Evolutionary conservation across 2,888 invertebrate genomes (phyloP), one percentile per base, ranked within the genome.

Genomic region (Zaprionus bogoriensis): DNA sequence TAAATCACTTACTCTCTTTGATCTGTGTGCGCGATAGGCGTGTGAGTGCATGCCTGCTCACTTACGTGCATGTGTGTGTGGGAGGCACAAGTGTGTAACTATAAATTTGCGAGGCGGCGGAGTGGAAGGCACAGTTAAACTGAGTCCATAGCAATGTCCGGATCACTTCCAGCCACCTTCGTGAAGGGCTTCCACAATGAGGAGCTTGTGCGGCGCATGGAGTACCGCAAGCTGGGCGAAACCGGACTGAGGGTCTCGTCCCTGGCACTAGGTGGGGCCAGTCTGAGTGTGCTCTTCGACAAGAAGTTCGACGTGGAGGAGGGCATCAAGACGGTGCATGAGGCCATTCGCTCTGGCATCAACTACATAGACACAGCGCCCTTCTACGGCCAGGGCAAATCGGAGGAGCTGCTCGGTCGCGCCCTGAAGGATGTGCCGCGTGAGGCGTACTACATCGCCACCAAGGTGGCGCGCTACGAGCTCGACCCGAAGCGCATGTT

Each of bases 361-460:
- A 98, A 98, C 91, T 97, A 96, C 80, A 93, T 98, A 61, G 98
- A 98, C 89, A 97, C 97, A 0, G 96, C 95, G 0, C 97, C 97
- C 0, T 98, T 95, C 94, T 98, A 98, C 88, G 98, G 98, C 0
- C 95, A 96, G 88, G 96, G 97, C 0, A 93, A 92, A 67, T 95
- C 98, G 0, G 98, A 98, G 91, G 92, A 92, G 66, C 92, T 95
- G n/a, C 91, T 98, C 20, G 98, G 98, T 69, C 94, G 96, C 92
- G 97, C 96, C 1, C 91, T 98, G 2, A 92, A 93, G 85, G 93
- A 92, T 52, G 92, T 98, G 47, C 98, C 98, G 0, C 92, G 98
- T 22, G 89, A 95, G 68, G 93, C 96, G 0, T 98, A 95, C 90
- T 97, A 95, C 88, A 92, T 99, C 47, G 97, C 95, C 10, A 98